Evolutionary conservation across 2,113 vertebrate genomes (phyloP).

Genomic region (Phalacrocorax pelagicus): DNA sequence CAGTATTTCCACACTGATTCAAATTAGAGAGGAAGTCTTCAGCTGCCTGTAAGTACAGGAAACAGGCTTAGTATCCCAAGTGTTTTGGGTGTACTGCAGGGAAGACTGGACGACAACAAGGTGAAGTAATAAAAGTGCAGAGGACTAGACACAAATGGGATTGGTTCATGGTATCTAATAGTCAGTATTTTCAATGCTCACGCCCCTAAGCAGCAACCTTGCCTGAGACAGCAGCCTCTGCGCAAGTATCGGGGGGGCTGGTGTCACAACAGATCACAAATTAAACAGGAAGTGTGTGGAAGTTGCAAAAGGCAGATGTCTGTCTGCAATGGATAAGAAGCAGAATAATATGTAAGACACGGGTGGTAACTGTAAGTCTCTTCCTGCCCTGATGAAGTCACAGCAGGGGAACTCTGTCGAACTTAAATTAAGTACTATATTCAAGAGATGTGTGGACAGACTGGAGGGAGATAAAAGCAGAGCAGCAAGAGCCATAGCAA

Average conservation of each 20-base stretch:
- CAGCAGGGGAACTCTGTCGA: neutral
- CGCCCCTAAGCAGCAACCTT: neutral
- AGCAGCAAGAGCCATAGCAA: neutral
- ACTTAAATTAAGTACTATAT: neutral
- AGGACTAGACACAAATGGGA: neutral
- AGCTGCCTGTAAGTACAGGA: neutral
- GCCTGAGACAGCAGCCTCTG: neutral
- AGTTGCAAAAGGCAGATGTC: neutral
- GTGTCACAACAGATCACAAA: neutral
- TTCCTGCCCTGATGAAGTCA: neutral
- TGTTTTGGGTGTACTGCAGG: neutral
- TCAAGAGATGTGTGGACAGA: neutral
- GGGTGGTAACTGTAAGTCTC: neutral
- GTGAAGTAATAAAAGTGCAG: neutral
- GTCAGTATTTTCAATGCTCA: neutral
- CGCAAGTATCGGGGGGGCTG: neutral
- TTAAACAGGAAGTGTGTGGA: neutral
- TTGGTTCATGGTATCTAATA: neutral
- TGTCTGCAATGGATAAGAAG: neutral
- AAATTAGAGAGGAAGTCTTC: neutral
- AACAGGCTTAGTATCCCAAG: neutral
- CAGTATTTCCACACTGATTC: neutral
- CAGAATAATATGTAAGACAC: neutral
- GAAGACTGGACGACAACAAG: neutral
- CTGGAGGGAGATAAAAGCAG: neutral